Conservation (phyloP, 2,797 vertebrate species). For the Lagocephalus sceleratus region DNA sequence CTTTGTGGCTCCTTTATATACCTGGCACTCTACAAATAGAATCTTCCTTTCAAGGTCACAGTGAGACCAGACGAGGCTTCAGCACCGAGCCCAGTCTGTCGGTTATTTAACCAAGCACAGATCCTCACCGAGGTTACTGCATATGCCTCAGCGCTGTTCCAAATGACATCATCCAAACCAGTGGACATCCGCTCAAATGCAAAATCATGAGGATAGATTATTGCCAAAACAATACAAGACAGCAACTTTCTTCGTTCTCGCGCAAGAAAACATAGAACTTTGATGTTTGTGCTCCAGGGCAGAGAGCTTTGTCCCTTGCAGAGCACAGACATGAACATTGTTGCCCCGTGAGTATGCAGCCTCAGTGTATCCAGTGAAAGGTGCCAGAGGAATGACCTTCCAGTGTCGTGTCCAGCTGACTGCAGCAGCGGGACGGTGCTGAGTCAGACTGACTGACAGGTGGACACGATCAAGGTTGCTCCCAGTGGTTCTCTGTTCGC, state of each 20-base stretch:
- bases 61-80: slow-evolving; percentile 6
- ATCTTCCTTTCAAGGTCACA: slow-evolving; percentile 41
- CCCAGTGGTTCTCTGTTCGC: slow-evolving; percentile 20
- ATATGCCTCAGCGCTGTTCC: neutral
- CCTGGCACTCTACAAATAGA: slow-evolving; percentile 8
- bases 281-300: too few relatives aligned
- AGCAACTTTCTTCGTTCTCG: too few relatives aligned
- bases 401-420: slow-evolving; percentile 51
- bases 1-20: slow-evolving; percentile 1
- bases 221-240: too few relatives aligned
- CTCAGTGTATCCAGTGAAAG: slow-evolving; percentile 26
- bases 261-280: too few relatives aligned
- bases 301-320: neutral
- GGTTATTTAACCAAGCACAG: neutral
- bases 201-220: too few relatives aligned
- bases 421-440: slow-evolving; percentile 60
- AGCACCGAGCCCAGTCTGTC: neutral
- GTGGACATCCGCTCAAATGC: too few relatives aligned
- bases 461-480: slow-evolving; percentile 63
- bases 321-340: slow-evolving; percentile 4
- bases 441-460: slow-evolving; percentile 66
- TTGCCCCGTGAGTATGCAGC: slow-evolving; percentile 18
- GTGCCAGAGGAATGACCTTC: slow-evolving; percentile 50
- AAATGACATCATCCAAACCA: neutral
- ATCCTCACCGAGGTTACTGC: neutral